Conservation (phyloP, 2,797 vertebrate genomes). For the Sarcophilus harrisii region DNA sequence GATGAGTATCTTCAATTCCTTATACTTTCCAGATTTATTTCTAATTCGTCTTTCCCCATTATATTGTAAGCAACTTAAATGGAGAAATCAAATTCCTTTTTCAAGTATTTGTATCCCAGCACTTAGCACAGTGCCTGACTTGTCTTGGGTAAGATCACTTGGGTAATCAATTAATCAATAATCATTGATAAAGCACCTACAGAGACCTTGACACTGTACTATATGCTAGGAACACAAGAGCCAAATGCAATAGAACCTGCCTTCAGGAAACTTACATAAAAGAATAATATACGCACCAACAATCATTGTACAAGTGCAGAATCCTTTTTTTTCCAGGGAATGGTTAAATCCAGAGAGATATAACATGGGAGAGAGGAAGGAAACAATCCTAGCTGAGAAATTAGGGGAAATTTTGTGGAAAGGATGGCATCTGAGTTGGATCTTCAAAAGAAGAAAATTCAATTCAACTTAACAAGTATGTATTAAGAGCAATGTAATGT, state of each 20-base stretch:
- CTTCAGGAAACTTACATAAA: neutral
- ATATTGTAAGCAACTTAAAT: neutral
- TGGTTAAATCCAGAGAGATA: neutral
- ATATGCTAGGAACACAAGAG: neutral
- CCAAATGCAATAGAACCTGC: neutral
- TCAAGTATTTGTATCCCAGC: neutral
- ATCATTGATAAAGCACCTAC: neutral
- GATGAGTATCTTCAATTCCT: neutral
- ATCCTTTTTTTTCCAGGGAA: neutral
- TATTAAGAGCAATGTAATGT: neutral
- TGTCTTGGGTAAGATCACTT: neutral
- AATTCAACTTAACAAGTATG: neutral
- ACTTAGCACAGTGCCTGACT: neutral
- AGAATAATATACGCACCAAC: neutral
- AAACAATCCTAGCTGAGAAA: neutral
- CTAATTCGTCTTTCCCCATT: neutral
- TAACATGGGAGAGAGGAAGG: neutral
- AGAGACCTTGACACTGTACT: neutral
- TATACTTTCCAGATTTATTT: neutral
- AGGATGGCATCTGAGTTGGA: neutral
- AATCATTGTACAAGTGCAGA: neutral
- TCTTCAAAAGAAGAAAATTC: neutral
- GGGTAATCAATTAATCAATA: neutral
- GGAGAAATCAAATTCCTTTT: neutral
- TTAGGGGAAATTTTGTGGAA: neutral